A percentile compares a stretch with the other conserved stretches of the same genome.
phyloP scores from a whole-genome alignment of 2,888 invertebrate species.

The Trichacis sp. region DNA sequence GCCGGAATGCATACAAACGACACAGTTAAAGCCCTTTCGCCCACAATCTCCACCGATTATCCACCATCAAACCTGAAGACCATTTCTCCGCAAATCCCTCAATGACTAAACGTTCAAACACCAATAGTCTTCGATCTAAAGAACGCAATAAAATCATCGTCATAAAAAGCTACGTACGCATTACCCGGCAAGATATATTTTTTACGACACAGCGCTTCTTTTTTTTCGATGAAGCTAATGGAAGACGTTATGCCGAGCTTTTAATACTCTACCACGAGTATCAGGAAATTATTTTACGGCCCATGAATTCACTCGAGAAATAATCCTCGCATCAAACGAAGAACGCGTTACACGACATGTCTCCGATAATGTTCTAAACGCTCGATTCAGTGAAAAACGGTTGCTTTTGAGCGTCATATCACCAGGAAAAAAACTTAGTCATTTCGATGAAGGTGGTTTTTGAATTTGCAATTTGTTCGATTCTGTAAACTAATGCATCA shows the following conservation, averaged over 20 bases:
- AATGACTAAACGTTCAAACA: too few relatives aligned
- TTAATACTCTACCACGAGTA: background rate
- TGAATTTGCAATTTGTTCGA: too few relatives aligned
- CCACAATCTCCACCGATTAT: constrained; percentile 44
- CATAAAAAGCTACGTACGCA: constrained; percentile 37
- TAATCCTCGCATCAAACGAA: background rate
- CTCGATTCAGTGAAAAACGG: too few relatives aligned
- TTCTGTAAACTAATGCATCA: too few relatives aligned
- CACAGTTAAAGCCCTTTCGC: constrained; percentile 40
- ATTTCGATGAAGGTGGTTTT: too few relatives aligned
- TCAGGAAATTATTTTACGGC: constrained; percentile 5
- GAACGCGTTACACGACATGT: background rate
- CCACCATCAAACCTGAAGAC: too few relatives aligned
- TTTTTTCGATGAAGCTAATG: background rate
- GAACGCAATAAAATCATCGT: too few relatives aligned
- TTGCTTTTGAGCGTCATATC: too few relatives aligned
- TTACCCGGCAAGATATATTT: background rate
- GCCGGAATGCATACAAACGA: constrained; percentile 51
- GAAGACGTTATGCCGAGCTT: constrained; percentile 4
- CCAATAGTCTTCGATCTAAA: too few relatives aligned
- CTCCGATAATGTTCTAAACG: background rate
- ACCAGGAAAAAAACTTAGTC: too few relatives aligned
- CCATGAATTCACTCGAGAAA: constrained; percentile 2
- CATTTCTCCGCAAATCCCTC: too few relatives aligned
- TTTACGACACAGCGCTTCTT: background rate